Evolutionary conservation across 2,797 vertebrate species (phyloP), one percentile per base, ranked within the genome.

Genomic region (Falco novaeseelandiae): DNA sequence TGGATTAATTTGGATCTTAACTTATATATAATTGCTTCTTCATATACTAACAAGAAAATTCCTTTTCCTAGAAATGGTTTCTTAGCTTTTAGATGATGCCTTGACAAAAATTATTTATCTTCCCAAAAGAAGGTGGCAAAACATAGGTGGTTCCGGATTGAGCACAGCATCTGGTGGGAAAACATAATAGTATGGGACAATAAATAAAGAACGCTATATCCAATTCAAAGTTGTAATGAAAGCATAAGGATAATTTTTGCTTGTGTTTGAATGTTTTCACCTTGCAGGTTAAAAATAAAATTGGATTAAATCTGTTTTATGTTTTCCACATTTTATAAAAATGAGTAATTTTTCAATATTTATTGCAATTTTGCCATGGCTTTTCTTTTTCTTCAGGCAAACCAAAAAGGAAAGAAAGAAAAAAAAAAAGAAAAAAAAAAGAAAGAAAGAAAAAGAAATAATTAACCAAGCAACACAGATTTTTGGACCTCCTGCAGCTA

Each of bases 1-100:
- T 94, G 69, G 61, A 94, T 95, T 91, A 72, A 87, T 92, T 76
- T 87, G 80, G 88, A 91, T 93, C 73, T 91, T 95, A 90, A 91
- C 30, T n/a, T n/a, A n/a, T n/a, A n/a, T 52, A 58, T 8, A 11
- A 65, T 21, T 77, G 11, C 25, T 77, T 84, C 21, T 19, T n/a
- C 10, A 23, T 8, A 22, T 5, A 8, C 6, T n/a, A 70, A 12
- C n/a, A 78, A 59, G 38, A 69, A 79, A 58, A 17, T 21, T 87
- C 42, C 38, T 74, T 10, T 84, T 84, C 58, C 25, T 59, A 57
- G 8, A 51, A 81, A 59, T 27, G 14, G 4, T 67, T 92, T 83
- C 36, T 70, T 25, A 38, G 29, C 6, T 67, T 89, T 62, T 30
- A 74, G 19, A 27, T 10, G 13, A 20, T 17, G 21, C 70, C 1